phyloP scores from a whole-genome alignment of 2,797 vertebrate genomes.

The Sebastes itinus region DNA sequence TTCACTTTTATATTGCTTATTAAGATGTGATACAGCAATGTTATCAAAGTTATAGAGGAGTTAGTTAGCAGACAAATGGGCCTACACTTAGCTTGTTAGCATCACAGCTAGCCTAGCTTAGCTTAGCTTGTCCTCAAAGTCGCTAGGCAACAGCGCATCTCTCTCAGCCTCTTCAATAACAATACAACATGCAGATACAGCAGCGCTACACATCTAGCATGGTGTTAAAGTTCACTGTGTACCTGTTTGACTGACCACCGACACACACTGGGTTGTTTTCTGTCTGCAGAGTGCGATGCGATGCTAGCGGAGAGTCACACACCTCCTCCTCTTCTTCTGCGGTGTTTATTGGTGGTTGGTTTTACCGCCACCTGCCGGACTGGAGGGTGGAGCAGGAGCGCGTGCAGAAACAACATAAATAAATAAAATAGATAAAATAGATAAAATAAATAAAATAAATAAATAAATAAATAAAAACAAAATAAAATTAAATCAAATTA shows the following conservation, averaged over 20 bases:
- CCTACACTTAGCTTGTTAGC: slow-evolving; percentile 26
- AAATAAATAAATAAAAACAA: too few relatives aligned
- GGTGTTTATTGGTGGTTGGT: too few relatives aligned
- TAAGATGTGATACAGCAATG: background rate
- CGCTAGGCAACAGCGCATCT: background rate
- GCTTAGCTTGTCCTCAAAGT: slow-evolving; percentile 15
- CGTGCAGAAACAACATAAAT: too few relatives aligned
- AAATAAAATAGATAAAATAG: accelerated
- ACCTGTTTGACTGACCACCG: slow-evolving; percentile 71
- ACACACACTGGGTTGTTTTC: slow-evolving; percentile 61
- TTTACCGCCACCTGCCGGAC: too few relatives aligned
- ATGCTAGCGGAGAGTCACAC: slow-evolving; percentile 21
- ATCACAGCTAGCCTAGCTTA: slow-evolving; percentile 44
- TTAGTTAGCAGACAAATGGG: slow-evolving; percentile 5
- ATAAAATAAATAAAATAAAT: too few relatives aligned
- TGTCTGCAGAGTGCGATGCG: background rate
- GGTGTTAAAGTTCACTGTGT: background rate
- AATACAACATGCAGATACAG: background rate
- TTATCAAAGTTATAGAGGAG: background rate
- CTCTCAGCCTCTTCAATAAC: too few relatives aligned
- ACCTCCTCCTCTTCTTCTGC: slow-evolving; percentile 22
- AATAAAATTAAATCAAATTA: too few relatives aligned
- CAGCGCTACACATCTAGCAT: accelerated
- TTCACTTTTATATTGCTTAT: accelerated
- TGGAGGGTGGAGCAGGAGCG: too few relatives aligned